Base-by-base conservation (phyloP, 2,113 vertebrate genomes). In the Ondatra zibethicus region DNA sequence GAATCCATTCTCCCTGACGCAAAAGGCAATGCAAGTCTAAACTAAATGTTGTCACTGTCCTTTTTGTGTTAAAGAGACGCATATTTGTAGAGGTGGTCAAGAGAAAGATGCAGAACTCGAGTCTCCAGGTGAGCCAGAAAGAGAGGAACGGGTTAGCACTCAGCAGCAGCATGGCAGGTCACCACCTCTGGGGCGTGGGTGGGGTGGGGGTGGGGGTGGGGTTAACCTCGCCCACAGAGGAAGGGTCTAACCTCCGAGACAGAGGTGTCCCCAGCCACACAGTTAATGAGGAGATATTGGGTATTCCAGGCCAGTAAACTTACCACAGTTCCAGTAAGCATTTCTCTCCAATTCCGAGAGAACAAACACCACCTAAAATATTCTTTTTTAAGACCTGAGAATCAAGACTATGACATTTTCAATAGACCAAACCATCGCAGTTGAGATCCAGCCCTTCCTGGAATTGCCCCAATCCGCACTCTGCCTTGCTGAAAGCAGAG, bases 51-150 rank as follows among this genome's bases (percentile, higher is more conserved):
- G 76, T 70, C 87, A 4, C 4, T 94, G 0, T 97, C 95, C 33
- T 97, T 94, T 95, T 78, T 95, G 75, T 81, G 19, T 93, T 96
- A 61, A 94, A 97, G 97, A 96, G 96, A 85, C 52, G 21, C 31
- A 0, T 78, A n/a, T 96, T 95, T 82, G 45, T 96, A 39, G 97
- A 96, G 88, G 85, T 27, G 10, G 76, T 81, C 89, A 96, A 97
- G 95, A 95, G 1, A 80, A 96, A 39, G 96, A 68, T 70, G 92
- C 92, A 92, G 58, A 95, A 5, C 45, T 68, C 93, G 1, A 25
- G 66, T 73, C n/a, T 80, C 85, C 97, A 96, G 97, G 97, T 96
- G 92, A 98, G 97, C 88, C n/a, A 25, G 94, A 47, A 36, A 65
- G 47, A 58, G 70, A 3, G 36, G 75, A 36, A 36, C 14, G 10